These are phyloP conservation scores for Xestia ashworthii DNA, from an alignment of 2,888 invertebrate genomes.

Conservation along the genomic window DNA sequence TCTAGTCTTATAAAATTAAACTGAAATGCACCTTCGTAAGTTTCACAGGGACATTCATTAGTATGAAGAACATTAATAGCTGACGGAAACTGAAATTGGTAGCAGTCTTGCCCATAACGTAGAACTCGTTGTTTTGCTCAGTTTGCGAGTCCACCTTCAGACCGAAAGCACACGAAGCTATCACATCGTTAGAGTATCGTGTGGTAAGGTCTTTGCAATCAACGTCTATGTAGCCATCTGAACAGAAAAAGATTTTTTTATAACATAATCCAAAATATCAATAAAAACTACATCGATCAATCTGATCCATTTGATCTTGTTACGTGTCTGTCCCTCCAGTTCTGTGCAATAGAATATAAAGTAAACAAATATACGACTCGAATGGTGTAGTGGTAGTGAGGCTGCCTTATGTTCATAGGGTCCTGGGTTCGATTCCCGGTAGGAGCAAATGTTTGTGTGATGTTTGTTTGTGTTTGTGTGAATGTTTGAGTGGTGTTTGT, in stretches of 20 bases:
- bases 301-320: neutral
- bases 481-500: too few species aligned
- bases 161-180: slow-evolving; percentile 89
- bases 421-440: too few species aligned
- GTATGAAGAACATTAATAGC: slow-evolving; percentile 62
- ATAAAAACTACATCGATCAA: neutral
- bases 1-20: neutral
- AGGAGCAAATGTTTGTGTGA: too few species aligned
- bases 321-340: neutral
- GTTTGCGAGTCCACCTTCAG: slow-evolving; percentile 89
- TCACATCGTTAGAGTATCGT: slow-evolving; percentile 88
- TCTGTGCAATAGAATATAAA: neutral
- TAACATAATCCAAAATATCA: neutral
- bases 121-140: slow-evolving; percentile 89
- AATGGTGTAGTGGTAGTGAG: too few species aligned
- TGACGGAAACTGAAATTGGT: slow-evolving; percentile 76
- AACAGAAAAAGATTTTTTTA: neutral
- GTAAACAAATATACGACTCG: too few species aligned
- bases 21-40: neutral
- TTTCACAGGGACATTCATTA: neutral
- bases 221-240: slow-evolving; percentile 72
- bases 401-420: too few species aligned
- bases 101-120: slow-evolving; percentile 84
- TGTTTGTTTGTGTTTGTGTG: too few species aligned
- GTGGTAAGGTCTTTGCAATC: slow-evolving; percentile 85